A percentile compares a stretch with the other conserved stretches of the same genome.
Conservation (phyloP, 2,888 invertebrate genomes). For the Hartigia nigra region DNA sequence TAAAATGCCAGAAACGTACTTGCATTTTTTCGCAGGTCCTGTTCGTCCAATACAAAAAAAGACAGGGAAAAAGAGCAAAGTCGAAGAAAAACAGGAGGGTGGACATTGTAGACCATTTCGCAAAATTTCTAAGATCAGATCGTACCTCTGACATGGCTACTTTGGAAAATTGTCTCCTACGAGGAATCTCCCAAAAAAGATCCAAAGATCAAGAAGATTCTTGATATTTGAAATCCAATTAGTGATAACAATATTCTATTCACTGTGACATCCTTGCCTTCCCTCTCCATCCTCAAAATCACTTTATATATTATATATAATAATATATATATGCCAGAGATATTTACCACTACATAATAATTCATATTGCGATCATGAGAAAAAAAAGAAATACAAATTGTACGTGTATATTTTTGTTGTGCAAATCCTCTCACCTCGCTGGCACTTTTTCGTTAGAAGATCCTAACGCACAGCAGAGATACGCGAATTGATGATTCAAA, state of each 20-base stretch:
- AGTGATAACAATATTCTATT: background rate
- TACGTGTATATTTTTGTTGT: slow-evolving; percentile 41
- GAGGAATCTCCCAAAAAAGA: background rate
- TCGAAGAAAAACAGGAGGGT: slow-evolving; percentile 1
- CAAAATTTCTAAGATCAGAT: background rate
- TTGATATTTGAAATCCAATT: slow-evolving; percentile 8
- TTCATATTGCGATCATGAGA: slow-evolving; percentile 39
- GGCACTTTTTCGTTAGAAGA: slow-evolving; percentile 21
- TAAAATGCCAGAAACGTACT: background rate
- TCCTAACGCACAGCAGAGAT: slow-evolving; percentile 1
- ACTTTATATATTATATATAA: slow-evolving; percentile 38
- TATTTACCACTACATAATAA: slow-evolving; percentile 44
- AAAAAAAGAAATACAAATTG: slow-evolving; percentile 27
- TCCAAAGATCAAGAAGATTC: background rate
- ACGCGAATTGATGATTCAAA: background rate
- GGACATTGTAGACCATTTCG: slow-evolving; percentile 7
- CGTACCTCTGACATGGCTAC: slow-evolving; percentile 16
- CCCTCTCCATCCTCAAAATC: slow-evolving; percentile 26
- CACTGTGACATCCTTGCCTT: slow-evolving; percentile 13
- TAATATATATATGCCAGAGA: slow-evolving; percentile 43
- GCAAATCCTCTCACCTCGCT: slow-evolving; percentile 2
- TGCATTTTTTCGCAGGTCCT: slow-evolving; percentile 3
- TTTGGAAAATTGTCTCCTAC: slow-evolving; percentile 9
- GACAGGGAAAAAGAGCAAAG: background rate
- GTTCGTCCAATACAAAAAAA: background rate